Evolutionary conservation across 1,140 invertebrate species (phyloP), one percentile per base, ranked within the genome.

Genomic region (Armadillidium nasatum): DNA sequence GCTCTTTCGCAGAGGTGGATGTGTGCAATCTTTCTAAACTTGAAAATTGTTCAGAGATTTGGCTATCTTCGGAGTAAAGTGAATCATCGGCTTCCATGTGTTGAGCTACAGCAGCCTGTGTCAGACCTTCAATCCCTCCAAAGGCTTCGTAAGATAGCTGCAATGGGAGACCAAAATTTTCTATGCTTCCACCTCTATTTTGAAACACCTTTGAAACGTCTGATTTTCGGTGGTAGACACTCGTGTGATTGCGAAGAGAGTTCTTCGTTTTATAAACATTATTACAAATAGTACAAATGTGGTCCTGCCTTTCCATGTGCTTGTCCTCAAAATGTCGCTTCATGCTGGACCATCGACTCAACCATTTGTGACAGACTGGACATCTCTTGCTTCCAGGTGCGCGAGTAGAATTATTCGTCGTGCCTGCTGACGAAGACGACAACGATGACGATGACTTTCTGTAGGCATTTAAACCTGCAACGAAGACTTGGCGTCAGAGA

Each of bases 261-360:
- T 50, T 50, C n/a, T 50, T 50, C 9, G 46, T 50, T 50, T 50
- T 50, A 15, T 50, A 50, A 10, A 50, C 46, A 15, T 50, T 50
- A 15, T 50, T 50, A 15, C 46, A 50, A 50, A 50, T 50, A 15
- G 46, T 50, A 15, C 46, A 50, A 15, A 50, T 50, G 46, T 50
- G 46, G 15, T 50, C 46, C 46, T 50, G 46, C 46, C 46, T 50
- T 15, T 50, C 46, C 46, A 50, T 50, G 46, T 50, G 46, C 46
- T 79, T 79, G 78, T 79, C 78, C 43, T 77, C 76, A 22, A 81
- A 72, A 73, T 81, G 80, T 60, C 79, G 79, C 74, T 81, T 81
- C 54, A 81, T 71, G 76, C 79, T 81, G 74, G 78, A 79, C 15
- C 78, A 44, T 44, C 78, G 79, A 68, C 78, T 80, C 33, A 81